Base-by-base conservation (phyloP, 1,140 invertebrate species). In the Copidosoma floridanum region DNA sequence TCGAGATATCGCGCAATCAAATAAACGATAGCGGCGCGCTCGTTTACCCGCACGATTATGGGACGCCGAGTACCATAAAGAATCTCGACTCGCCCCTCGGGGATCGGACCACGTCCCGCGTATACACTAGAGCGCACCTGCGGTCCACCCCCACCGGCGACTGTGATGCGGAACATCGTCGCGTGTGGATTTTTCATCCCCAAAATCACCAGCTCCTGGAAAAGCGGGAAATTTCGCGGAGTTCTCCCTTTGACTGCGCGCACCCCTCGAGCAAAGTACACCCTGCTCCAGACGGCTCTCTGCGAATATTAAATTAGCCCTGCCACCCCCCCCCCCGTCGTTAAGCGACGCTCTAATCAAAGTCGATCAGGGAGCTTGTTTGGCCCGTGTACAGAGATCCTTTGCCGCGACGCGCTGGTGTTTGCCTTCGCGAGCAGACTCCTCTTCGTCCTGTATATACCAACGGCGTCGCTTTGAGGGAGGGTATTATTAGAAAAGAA, bases 321-420 rank as follows among this genome's bases (percentile, higher is more conserved):
- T n/a, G 64, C 65, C 65, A 61, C 68, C 71, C 65, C 66, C 74
- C 71, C 66, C 69, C 66, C 68, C 69, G 72, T 77, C 71, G 75
- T 76, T 76, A 75, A 24, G 12, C 44, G 68, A 70, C 67, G 66
- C 70, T 75, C 71, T 76, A 77, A 79, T 79, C 75, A 79, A 74
- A 77, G 72, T 71, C 67, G 71, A 72, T 72, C 63, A 16, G 20
- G 7, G 8, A 29, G 16, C 8, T 2, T 44, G 46, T 58, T 51
- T 50, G 27, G 20, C n/a, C n/a, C n/a, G n/a, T 56, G 35, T 56
- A 32, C 18, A 32, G 6, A 68, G 57, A 71, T 67, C 63, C 61
- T 70, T 69, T 60, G 61, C 65, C 64, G 66, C 60, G 60, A 63
- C 65, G 66, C 64, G 55, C 54, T 56, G 63, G 64, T 63, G 67